A percentile compares a stretch with the other conserved stretches of the same genome.
These are phyloP conservation scores for Sialis fuliginosa DNA, from an alignment of 2,888 invertebrate genomes.

Conservation along the genomic window DNA sequence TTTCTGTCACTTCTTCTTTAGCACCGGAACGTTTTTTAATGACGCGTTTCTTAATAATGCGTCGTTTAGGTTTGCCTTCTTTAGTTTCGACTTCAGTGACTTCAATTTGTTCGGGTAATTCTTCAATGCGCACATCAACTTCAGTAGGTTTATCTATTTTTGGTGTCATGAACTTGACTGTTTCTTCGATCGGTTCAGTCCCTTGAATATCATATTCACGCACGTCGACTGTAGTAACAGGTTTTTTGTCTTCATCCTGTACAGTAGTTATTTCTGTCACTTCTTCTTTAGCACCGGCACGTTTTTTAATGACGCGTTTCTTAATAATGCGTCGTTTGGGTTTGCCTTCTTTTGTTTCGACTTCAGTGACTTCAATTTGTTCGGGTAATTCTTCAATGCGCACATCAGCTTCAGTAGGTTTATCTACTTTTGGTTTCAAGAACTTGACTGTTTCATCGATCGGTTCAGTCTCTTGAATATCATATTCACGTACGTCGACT, in stretches of 20 bases:
- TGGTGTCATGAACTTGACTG: no score
- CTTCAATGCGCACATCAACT: constrained; percentile 7
- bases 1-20: constrained; percentile 25
- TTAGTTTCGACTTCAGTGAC: constrained; percentile 10
- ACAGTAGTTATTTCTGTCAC: constrained; percentile 14
- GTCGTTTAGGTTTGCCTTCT: constrained; percentile 13
- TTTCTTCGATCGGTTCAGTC: constrained; percentile 2
- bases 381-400: constrained; percentile 13
- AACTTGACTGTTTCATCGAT: neutral
- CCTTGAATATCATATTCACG: constrained; percentile 5
- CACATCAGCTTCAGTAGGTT: neutral
- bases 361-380: constrained; percentile 14
- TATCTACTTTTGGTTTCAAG: neutral
- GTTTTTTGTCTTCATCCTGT: constrained; percentile 13
- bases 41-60: constrained; percentile 15
- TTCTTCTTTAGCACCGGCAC: constrained; percentile 14
- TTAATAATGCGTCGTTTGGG: no score
- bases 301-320: no score
- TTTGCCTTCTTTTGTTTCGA: no score
- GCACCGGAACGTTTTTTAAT: constrained; percentile 18
- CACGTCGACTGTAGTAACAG: constrained; percentile 8
- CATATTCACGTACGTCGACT: constrained; percentile 16
- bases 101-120: constrained; percentile 10
- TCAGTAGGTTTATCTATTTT: no score
- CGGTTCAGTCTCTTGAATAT: neutral